Conservation (phyloP, 2,888 invertebrate species). For the Pterostichus niger region DNA sequence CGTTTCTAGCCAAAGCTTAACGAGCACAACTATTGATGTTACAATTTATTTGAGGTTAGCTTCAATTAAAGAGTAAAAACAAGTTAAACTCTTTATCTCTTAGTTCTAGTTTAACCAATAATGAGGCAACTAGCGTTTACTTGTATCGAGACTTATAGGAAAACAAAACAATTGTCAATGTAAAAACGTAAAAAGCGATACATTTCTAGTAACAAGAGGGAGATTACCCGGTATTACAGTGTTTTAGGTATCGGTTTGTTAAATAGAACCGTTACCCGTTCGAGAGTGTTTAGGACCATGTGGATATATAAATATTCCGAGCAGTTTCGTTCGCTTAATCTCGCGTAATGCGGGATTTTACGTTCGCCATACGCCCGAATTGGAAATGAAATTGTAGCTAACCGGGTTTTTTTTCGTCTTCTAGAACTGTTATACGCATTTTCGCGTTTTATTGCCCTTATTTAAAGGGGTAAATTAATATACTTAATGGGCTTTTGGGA, state of each 20-base stretch:
- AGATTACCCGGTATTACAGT: slow-evolving; percentile 9
- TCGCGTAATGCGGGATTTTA: slow-evolving; percentile 54
- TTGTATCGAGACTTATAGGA: no score
- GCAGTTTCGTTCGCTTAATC: slow-evolving; percentile 54
- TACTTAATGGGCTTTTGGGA: slow-evolving; percentile 45
- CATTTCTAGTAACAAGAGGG: not conserved
- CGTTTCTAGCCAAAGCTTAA: no score
- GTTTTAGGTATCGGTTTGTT: slow-evolving; percentile 36
- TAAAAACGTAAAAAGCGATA: slow-evolving; percentile 21
- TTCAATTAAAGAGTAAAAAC: not conserved
- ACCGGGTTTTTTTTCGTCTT: slow-evolving; percentile 50
- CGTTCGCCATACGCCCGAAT: slow-evolving; percentile 45
- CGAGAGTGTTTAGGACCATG: slow-evolving; percentile 45
- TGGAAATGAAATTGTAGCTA: slow-evolving; percentile 55
- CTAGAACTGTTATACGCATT: slow-evolving; percentile 44
- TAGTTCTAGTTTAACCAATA: no score
- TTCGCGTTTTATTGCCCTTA: slow-evolving; percentile 51
- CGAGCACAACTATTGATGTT: no score
- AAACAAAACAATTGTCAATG: not conserved
- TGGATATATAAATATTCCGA: slow-evolving; percentile 60
- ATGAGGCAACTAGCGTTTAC: no score
- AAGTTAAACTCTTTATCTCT: no score
- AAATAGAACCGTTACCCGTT: slow-evolving; percentile 7
- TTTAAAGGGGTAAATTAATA: slow-evolving; percentile 57
- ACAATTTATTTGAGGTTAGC: no score